Conservation (phyloP, 2,888 invertebrate genomes). For the Uropetala carovei region DNA sequence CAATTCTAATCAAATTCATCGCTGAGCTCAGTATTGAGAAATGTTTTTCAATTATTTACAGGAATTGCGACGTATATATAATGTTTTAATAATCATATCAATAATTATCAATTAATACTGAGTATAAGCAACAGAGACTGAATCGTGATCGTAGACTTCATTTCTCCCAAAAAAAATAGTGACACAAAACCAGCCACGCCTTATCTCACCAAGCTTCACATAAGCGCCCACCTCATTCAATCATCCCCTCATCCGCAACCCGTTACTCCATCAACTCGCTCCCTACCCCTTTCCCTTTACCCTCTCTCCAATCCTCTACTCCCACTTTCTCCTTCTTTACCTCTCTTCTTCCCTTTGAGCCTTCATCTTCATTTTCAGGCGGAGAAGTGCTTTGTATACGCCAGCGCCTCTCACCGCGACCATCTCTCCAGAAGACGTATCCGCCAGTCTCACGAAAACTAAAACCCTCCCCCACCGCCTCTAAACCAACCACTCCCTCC, state of each 20-base stretch:
- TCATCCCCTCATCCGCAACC: background rate
- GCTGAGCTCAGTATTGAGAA: no score
- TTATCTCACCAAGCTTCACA: background rate
- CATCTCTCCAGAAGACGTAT: conserved; percentile 40
- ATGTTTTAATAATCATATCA: no score
- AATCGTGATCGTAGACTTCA: no score
- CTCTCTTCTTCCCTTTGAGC: background rate
- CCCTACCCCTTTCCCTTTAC: background rate
- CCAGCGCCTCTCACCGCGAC: background rate
- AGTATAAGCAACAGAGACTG: no score
- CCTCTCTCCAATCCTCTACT: background rate
- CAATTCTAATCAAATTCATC: no score
- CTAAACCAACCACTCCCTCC: background rate
- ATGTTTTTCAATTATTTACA: no score
- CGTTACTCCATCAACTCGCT: background rate
- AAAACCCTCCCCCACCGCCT: background rate
- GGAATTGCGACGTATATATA: no score
- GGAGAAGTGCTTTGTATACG: background rate
- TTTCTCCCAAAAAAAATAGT: no score
- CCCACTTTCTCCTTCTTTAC: background rate
- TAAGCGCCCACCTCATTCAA: background rate
- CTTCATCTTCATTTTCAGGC: conserved; percentile 1
- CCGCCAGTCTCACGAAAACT: background rate
- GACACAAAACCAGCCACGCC: background rate
- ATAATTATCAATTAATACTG: no score